Base-by-base conservation (phyloP, 2,888 invertebrate genomes). In the Drosophila subsilvestris region DNA sequence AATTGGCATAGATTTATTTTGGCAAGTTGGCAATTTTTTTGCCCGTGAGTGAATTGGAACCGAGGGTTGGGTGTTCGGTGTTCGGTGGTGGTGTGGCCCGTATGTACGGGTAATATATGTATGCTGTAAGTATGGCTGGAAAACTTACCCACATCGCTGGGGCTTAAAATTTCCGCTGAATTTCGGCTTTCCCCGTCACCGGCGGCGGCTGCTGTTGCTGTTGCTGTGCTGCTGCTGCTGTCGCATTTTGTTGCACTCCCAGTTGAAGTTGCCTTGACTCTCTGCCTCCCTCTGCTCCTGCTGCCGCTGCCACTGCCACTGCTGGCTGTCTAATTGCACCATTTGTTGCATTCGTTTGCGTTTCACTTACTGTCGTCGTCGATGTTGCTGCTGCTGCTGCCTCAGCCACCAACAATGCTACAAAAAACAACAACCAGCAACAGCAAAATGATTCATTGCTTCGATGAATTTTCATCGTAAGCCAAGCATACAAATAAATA, bases 381-480 rank as follows among this genome's bases (percentile, higher is more conserved):
- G 78, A 59, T 56, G 77, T 47, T 55, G 73, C 50, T 61, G 74
- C 60, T 50, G 67, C 54, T 61, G 72, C 67, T 47, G 62, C 56
- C 50, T 63, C 59, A 37, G 63, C 70, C 63, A 68, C 50, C 75
- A 78, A 72, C 79, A 79, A 78, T 83, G 81, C 68, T 72, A 86
- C 67, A 63, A 80, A 65, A 47, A 66, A 56, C 49, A 77, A 72
- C 65, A 83, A 72, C 66, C 80, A 86, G 79, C 79, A 82, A 80
- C 83, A 72, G 81, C 82, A 86, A 90, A 90, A 87, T 88, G 89
- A 87, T 86, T 89, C 87, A 86, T 86, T 86, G 87, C 90, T 86
- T 90, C 89, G 89, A 85, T 87, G 90, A 82, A 77, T 88, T 88
- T 89, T 79, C 89, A 86, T 88, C 88, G 83, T 89, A 85, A 83